A percentile compares a stretch with the other conserved stretches of the same genome.
phyloP scores from a whole-genome alignment of 2,797 vertebrate species.

The Chrysocyon brachyurus region DNA sequence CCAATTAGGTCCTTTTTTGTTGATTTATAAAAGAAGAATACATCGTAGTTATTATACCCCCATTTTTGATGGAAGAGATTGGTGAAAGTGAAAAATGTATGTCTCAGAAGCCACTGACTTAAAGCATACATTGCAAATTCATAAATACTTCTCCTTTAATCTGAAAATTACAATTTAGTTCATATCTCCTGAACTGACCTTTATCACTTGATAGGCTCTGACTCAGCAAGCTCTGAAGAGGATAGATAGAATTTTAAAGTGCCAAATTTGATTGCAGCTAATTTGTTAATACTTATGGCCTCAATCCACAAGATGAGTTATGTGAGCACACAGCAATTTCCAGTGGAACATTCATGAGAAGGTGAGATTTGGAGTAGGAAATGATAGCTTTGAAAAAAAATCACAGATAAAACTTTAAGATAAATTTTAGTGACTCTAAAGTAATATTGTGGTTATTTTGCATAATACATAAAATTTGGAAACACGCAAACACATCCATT shows the following conservation, averaged over 20 bases:
- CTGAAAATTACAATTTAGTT: slow-evolving; percentile 64
- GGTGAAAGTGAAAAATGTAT: background rate
- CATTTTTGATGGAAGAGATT: background rate
- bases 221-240: slow-evolving; percentile 72
- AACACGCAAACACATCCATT: background rate
- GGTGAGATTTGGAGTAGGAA: slow-evolving; percentile 52
- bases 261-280: slow-evolving; percentile 73
- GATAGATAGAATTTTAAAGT: slow-evolving; percentile 68
- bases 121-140: background rate
- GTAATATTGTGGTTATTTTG: slow-evolving; percentile 39
- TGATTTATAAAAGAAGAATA: background rate
- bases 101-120: background rate
- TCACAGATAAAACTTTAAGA: slow-evolving; percentile 17
- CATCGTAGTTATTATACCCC: background rate
- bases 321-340: slow-evolving; percentile 64
- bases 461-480: slow-evolving; percentile 46
- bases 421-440: slow-evolving; percentile 38
- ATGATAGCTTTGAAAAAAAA: slow-evolving; percentile 37
- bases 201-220: slow-evolving; percentile 70
- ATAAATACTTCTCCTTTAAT: slow-evolving; percentile 44
- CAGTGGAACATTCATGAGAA: slow-evolving; percentile 18
- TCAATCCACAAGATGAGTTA: slow-evolving; percentile 54
- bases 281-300: slow-evolving; percentile 79
- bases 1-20: background rate
- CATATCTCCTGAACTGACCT: background rate